Evolutionary conservation across 64 coral and sea anemone genomes (phyloP).

Genomic region (Stylophora pistillata): DNA sequence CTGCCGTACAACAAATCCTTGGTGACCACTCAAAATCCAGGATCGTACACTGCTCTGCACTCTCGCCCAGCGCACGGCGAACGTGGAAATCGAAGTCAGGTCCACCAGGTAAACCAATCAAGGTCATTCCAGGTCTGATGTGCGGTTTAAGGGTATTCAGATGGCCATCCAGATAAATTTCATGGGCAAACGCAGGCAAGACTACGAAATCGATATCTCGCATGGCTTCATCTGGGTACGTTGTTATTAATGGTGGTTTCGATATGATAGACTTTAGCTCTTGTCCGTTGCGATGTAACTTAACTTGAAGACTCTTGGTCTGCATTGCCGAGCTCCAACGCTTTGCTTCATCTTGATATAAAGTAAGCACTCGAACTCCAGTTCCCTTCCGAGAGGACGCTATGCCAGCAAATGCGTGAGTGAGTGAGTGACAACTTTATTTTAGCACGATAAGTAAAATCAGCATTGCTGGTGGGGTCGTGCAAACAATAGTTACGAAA

Average conservation of each 20-base stretch:
- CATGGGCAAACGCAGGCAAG: conserved; percentile 41
- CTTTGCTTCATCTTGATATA: conserved; percentile 75
- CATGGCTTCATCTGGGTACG: conserved; percentile 49
- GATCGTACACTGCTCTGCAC: conserved; percentile 11
- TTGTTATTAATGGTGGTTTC: conserved; percentile 52
- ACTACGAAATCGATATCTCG: conserved; percentile 30
- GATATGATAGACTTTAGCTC: background rate
- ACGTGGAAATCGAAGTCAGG: conserved; percentile 66
- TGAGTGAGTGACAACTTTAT: no score
- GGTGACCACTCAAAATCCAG: conserved; percentile 66
- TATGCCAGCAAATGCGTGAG: conserved; percentile 69
- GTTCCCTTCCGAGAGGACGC: conserved; percentile 59
- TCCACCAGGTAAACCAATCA: conserved; percentile 64
- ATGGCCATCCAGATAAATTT: no score
- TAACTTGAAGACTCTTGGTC: background rate
- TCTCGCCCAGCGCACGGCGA: conserved; percentile 23
- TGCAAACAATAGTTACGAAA: no score
- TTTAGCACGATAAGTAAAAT: no score
- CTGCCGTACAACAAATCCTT: conserved; percentile 35
- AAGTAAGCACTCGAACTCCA: conserved; percentile 60
- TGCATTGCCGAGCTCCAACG: conserved; percentile 34
- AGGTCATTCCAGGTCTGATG: conserved; percentile 53
- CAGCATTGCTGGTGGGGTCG: no score
- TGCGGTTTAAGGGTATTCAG: conserved; percentile 43
- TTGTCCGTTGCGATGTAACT: background rate